Evolutionary conservation across 1,140 invertebrate species (phyloP).

Genomic region (Drosophila mojavensis): DNA sequence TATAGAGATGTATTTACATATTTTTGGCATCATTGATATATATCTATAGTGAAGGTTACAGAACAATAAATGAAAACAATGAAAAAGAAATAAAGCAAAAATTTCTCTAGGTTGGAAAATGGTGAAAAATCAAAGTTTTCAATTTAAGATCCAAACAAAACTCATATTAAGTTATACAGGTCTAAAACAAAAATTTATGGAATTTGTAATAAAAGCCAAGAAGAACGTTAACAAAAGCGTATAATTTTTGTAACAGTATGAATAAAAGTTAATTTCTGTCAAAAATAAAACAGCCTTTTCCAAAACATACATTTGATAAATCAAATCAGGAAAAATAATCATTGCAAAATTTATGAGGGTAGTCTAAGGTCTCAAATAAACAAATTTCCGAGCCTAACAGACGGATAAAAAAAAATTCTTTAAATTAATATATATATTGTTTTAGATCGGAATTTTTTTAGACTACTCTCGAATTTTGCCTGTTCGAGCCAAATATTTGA

Average conservation of each 20-base stretch:
- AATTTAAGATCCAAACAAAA: constrained; percentile 39
- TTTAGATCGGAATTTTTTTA: too few relatives aligned
- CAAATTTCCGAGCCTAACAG: too few relatives aligned
- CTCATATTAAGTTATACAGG: constrained; percentile 29
- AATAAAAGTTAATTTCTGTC: constrained; percentile 72
- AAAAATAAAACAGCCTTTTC: constrained; percentile 56
- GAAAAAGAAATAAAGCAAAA: constrained; percentile 38
- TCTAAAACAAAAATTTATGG: constrained; percentile 46
- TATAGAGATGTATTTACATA: constrained; percentile 80
- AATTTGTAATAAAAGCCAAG: constrained; percentile 56
- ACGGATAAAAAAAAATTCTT: too few relatives aligned
- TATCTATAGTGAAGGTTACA: constrained; percentile 43
- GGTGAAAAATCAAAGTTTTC: constrained; percentile 72
- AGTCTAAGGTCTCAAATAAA: too few relatives aligned
- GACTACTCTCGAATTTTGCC: constrained; percentile 1
- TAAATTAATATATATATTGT: too few relatives aligned
- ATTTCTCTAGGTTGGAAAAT: constrained; percentile 64
- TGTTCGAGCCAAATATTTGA: constrained; percentile 17
- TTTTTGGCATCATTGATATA: constrained; percentile 77
- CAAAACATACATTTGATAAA: constrained; percentile 18
- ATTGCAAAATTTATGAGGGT: not conserved
- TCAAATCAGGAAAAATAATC: constrained; percentile 11
- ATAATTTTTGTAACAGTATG: constrained; percentile 78
- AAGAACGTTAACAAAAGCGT: constrained; percentile 66
- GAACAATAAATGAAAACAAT: constrained; percentile 52